Base-by-base conservation (phyloP, 2,113 vertebrate species). In the Sinocyclocheilus anshuiensis region DNA sequence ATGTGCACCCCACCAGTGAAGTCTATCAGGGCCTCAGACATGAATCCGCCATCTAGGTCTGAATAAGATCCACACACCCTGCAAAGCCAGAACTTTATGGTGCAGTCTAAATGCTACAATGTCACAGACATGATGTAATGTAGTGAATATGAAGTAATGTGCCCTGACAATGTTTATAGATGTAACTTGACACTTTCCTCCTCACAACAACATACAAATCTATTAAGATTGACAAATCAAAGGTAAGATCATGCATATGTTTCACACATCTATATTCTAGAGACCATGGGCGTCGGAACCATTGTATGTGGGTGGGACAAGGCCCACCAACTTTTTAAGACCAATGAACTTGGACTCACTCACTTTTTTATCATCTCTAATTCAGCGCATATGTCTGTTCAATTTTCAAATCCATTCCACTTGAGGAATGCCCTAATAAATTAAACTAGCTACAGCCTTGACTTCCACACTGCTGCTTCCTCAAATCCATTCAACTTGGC, bases 1-100 rank as follows among this genome's bases (percentile, higher is more conserved):
- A 26, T 26, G 26, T 26, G 26, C 26, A 26, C 26, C 4, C 96
- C 97, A 4, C 96, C 97, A 0, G 96, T 97, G 90, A 98, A 98
- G 91, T 97, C 97, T 91, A 96, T 93, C 83, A 97, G 83, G 4
- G 96, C 96, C 92, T 97, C 97, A n/a, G 95, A 93, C 11, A 97
- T 94, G 79, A 91, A 92, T 6, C 96, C 97, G 86, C 83, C 81
- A 78, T 91, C 95, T 91, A 97, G 93, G 91, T 97, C 96, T 42
- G 94, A 90, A 81, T 97, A 97, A 87, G 96, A 99, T 71, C 97
- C 96, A 0, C 93, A 97, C 0, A 97, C 94, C 86, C 97, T 97
- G 89, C 1, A 81, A 89, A 82, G 77, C 1, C n/a, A 69, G 1
- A 69, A 33, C 65, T 78, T 78, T 6, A 55, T 36, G 7, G 15